Conservation (phyloP, 2,113 vertebrate species). For the Mohoua ochrocephala region DNA sequence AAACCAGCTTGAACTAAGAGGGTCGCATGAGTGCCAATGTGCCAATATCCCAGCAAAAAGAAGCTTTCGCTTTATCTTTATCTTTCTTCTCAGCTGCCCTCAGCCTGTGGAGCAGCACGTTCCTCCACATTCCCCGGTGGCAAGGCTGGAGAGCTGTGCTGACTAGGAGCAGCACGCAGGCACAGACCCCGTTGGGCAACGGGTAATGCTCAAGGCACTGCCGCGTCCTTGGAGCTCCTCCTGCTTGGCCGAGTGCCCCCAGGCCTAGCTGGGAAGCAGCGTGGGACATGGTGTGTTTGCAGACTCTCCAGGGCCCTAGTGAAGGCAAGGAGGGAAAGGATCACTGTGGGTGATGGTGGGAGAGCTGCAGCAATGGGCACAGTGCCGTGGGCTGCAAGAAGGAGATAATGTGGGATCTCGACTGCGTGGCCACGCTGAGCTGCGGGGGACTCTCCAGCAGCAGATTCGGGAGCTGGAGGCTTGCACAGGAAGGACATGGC, state of each 20-base stretch:
- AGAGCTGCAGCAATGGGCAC: rapidly evolving
- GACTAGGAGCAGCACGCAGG: not conserved
- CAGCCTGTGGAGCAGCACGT: rapidly evolving
- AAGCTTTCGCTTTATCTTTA: not conserved
- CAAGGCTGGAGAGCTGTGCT: not conserved
- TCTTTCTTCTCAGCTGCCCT: not conserved
- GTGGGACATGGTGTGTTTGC: not conserved
- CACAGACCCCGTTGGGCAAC: rapidly evolving
- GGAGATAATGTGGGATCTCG: not conserved
- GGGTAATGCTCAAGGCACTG: not conserved
- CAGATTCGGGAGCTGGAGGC: not conserved
- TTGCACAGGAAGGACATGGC: not conserved
- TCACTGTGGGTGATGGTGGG: not conserved
- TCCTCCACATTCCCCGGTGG: not conserved
- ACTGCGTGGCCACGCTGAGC: rapidly evolving
- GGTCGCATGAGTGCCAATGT: not conserved
- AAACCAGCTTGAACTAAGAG: not conserved
- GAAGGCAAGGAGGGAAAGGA: not conserved
- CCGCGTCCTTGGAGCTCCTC: not conserved
- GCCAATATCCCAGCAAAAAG: not conserved
- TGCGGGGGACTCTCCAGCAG: not conserved
- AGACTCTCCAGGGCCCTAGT: not conserved
- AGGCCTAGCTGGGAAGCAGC: not conserved
- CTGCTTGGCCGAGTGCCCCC: too few relatives aligned
- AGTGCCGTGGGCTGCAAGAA: not conserved